Conservation (phyloP, 2,113 vertebrate species). For the Patagioenas fasciata region DNA sequence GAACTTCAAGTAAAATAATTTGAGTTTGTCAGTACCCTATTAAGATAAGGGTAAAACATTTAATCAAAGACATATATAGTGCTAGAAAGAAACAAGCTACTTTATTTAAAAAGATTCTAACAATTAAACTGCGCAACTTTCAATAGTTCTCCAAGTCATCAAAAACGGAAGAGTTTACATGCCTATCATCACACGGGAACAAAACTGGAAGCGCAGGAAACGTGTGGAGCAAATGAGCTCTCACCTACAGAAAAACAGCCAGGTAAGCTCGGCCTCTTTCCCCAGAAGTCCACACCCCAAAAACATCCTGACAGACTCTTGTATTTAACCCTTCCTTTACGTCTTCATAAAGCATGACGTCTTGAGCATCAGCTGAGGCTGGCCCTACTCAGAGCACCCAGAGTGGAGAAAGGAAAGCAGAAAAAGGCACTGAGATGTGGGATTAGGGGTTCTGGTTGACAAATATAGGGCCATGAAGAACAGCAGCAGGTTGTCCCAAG, state of each 20-base stretch:
- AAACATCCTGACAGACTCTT: background rate
- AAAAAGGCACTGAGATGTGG: background rate
- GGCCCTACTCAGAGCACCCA: background rate
- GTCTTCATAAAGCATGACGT: background rate
- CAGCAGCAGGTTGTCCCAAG: background rate
- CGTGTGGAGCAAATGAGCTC: background rate
- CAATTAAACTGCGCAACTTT: background rate
- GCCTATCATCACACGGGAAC: fast-evolving
- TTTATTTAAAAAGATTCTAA: background rate
- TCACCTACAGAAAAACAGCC: background rate
- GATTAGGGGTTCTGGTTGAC: background rate
- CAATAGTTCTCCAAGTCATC: background rate
- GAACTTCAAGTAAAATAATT: slow-evolving; percentile 17
- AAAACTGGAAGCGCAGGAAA: background rate
- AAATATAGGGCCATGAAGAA: background rate
- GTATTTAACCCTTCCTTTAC: background rate
- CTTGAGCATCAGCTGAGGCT: background rate
- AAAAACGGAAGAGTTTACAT: background rate
- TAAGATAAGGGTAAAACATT: background rate
- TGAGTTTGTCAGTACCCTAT: background rate
- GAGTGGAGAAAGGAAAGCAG: background rate
- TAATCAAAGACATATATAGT: background rate
- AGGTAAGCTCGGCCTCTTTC: background rate
- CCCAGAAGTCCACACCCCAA: background rate
- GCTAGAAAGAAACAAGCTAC: background rate